Conservation (phyloP, 2,113 vertebrate genomes). For the Xenotilapia caudafasciata region DNA sequence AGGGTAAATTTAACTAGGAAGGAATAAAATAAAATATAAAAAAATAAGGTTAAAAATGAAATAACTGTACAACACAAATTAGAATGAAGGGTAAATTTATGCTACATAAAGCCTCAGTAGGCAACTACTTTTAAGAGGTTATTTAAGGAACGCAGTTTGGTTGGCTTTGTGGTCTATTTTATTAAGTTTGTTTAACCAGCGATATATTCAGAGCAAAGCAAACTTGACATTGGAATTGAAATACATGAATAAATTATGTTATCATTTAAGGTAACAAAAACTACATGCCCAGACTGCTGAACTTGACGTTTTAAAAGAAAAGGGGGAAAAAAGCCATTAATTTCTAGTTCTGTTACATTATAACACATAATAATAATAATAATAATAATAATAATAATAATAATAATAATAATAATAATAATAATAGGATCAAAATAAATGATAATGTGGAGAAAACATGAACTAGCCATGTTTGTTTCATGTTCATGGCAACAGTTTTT, state of each 20-base stretch:
- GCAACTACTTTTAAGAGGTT: background rate
- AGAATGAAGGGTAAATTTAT: too few species aligned
- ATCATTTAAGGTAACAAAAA: background rate
- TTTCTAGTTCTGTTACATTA: background rate
- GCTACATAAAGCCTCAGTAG: background rate
- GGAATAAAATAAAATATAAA: too few species aligned
- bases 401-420: background rate
- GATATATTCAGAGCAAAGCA: background rate
- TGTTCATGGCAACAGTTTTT: background rate
- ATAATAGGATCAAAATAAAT: background rate
- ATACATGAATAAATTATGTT: background rate
- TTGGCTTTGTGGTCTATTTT: background rate
- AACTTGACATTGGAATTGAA: background rate
- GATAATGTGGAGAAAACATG: background rate
- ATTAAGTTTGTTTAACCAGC: background rate
- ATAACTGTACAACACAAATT: too few species aligned
- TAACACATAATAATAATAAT: background rate
- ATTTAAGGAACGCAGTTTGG: background rate
- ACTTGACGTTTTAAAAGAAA: background rate
- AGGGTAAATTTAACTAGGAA: too few species aligned
- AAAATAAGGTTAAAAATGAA: too few species aligned
- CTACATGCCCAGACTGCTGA: background rate
- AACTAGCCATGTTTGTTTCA: background rate
- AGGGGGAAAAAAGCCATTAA: accelerated
- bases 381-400: background rate